Conservation (phyloP, 2,113 vertebrate species). For the Pteropus alecto region DNA sequence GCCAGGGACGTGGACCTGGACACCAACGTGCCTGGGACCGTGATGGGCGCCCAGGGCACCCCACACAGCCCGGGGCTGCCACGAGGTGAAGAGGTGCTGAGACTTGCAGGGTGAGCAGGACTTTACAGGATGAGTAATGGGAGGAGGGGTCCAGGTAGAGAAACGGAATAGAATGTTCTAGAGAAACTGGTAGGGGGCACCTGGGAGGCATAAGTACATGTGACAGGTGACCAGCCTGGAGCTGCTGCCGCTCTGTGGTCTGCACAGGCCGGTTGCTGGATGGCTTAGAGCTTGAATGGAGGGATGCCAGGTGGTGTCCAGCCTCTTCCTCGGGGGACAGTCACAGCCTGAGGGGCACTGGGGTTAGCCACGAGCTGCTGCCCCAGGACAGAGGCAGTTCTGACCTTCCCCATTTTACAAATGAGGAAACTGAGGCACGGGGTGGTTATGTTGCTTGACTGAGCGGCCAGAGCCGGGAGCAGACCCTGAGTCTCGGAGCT, state of each 20-base stretch:
- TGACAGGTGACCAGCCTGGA: not conserved
- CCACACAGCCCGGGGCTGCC: not conserved
- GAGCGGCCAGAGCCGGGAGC: not conserved
- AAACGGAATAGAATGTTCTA: not conserved
- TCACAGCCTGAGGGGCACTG: not conserved
- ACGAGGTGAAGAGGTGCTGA: not conserved
- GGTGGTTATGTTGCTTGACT: not conserved
- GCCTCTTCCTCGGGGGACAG: not conserved
- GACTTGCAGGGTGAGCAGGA: not conserved
- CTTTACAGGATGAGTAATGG: not conserved
- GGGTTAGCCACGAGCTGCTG: not conserved
- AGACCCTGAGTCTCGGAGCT: not conserved
- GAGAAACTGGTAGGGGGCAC: not conserved
- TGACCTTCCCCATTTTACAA: not conserved
- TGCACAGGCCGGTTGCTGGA: fast-evolving
- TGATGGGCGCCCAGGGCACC: fast-evolving
- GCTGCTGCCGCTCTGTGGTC: not conserved
- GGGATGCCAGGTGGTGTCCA: not conserved
- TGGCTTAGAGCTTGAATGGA: too few species aligned
- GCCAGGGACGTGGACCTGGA: not conserved
- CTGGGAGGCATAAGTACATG: not conserved
- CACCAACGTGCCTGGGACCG: not conserved
- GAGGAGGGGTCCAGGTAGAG: not conserved
- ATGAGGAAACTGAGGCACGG: not conserved
- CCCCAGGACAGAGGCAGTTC: not conserved